Percentiles rank a stretch among this genome's conserved stretches.
phyloP scores from a whole-genome alignment of 2,888 invertebrate species.

The Synanthedon vespiformis region DNA sequence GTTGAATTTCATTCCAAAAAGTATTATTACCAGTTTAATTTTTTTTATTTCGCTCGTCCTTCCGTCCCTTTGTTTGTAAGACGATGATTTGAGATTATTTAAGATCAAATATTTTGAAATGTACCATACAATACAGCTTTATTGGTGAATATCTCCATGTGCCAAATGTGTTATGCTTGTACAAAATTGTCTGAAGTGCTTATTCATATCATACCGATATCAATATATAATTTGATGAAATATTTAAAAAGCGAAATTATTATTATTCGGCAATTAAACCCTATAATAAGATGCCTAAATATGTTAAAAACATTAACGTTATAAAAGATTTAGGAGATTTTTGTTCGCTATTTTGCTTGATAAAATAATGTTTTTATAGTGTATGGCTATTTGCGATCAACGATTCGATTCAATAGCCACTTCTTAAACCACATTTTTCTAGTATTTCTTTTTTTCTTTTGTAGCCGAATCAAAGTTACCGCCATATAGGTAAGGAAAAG shows the following conservation, averaged over 20 bases:
- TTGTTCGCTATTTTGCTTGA: too few species aligned
- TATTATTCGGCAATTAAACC: too few species aligned
- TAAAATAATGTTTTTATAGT: too few species aligned
- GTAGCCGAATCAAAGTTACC: too few species aligned
- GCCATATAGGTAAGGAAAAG: too few species aligned
- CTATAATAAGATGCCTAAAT: too few species aligned
- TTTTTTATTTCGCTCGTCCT: background rate
- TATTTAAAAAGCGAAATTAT: background rate
- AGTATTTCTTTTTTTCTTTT: too few species aligned
- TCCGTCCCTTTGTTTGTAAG: background rate
- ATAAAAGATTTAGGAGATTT: too few species aligned
- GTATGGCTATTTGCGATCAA: too few species aligned
- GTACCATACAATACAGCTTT: background rate
- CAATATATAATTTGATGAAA: background rate
- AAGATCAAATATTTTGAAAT: background rate
- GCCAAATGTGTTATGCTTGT: slow-evolving; percentile 47
- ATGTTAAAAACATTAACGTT: too few species aligned
- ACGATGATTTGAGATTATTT: background rate
- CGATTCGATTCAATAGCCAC: too few species aligned
- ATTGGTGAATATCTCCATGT: slow-evolving; percentile 31
- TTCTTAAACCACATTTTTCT: too few species aligned
- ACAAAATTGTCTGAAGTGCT: slow-evolving; percentile 22
- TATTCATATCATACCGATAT: background rate
- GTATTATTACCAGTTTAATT: background rate
- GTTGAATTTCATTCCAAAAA: background rate